Evolutionary conservation across 2,113 vertebrate species (phyloP), one percentile per base, ranked within the genome.

Genomic region (Tichodroma muraria): DNA sequence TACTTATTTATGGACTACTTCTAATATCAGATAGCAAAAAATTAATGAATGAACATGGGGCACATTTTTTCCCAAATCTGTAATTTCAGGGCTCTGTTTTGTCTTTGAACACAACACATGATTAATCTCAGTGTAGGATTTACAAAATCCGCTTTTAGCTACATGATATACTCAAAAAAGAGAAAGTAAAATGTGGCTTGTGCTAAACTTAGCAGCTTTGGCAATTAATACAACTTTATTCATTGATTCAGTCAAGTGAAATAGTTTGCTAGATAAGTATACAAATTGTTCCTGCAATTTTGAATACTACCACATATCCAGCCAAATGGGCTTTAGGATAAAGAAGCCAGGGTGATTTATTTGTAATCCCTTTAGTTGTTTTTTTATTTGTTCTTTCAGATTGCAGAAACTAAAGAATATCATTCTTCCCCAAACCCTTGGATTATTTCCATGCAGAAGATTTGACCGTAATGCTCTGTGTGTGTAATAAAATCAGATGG

Each of bases 101-200:
- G 71, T 91, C 78, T 91, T 88, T 85, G 81, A 85, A 88, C 75
- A 94, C 59, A 89, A 91, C 70, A 77, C 44, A 83, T 37, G 87
- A 95, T 94, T 94, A 95, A 95, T 88, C 79, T 88, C 75, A 56
- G 33, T 47, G 68, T 30, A 91, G 94, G 91, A 97, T 95, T 97
- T 95, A 66, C 47, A 73, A 91, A 96, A 97, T 94, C 93, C 15
- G 25, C 89, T 96, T 91, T 95, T 77, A 78, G 52, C 71, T 59
- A 64, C 27, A 78, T 47, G 42, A 85, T 83, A 91, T 63, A 80
- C 64, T 83, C 50, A 66, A 89, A 82, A 93, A 83, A 93, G 42
- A 61, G 38, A 59, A 89, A 87, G 56, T 21, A 57, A 91, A 82
- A 88, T 17, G 31, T 90, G 25, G 57, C 44, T 83, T 88, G 56